Base-by-base conservation (phyloP, 2,113 vertebrate species). In the Neotragus pygmaeus region DNA sequence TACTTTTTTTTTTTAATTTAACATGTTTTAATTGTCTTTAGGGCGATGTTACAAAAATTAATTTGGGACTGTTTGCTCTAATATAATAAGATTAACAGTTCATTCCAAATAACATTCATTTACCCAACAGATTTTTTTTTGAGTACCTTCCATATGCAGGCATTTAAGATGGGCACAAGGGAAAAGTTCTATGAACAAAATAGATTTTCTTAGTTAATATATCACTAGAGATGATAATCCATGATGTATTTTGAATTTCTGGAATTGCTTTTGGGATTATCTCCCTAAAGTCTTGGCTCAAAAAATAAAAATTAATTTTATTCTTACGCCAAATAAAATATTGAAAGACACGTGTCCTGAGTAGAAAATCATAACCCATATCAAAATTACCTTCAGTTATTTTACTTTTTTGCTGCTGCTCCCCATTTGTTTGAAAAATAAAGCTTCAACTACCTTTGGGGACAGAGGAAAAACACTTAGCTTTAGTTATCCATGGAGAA, bases 301-400 rank as follows among this genome's bases (percentile, higher is more conserved):
- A 84, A 93, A 92, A 70, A 87, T 92, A 84, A 77, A 96, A 97
- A 82, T 28, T 87, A 83, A 96, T 97, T 91, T 95, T 97, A 88
- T 95, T 92, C 53, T 73, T 53, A 57, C 51, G 57, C 49, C 64
- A 90, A 97, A 93, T 92, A 96, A 93, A 96, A 77, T 75, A 75
- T 7, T 39, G n/a, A 58, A 86, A 95, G 25, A 53, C 47, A 88
- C 10, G 15, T 94, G 39, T 93, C 85, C 62, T 78, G 27, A 82
- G 51, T 53, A 87, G 81, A 75, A 85, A 90, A 66, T 60, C 86
- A 90, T n/a, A n/a, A n/a, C n/a, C n/a, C n/a, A n/a, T n/a, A n/a
- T 80, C 19, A 97, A 87, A 94, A 77, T 91, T 57, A 97, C 23
- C 90, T 53, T 84, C 62, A 39, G 39, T 30, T 96, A 64, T 87